Evolutionary conservation across 2,888 invertebrate genomes (phyloP).

Genomic region (Ariolimax columbianus): DNA sequence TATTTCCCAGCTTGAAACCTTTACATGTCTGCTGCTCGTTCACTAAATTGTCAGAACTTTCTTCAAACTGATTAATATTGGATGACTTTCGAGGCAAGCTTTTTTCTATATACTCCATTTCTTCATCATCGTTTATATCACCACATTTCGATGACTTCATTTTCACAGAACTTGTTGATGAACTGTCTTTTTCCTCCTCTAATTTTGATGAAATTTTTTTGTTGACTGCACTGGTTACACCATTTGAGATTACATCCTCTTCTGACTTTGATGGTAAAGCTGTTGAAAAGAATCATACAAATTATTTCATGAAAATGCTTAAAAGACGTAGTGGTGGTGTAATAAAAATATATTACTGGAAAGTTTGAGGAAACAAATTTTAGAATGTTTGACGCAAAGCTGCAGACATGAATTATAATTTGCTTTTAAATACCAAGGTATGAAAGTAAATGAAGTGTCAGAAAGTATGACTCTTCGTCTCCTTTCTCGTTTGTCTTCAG

Average conservation of each 20-base stretch:
- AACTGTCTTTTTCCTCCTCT: conserved; percentile 57
- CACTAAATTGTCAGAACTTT: conserved; percentile 70
- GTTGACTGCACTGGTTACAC: conserved; percentile 64
- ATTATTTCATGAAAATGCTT: not conserved
- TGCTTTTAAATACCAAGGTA: no score
- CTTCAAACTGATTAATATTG: conserved; percentile 74
- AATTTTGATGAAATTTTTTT: conserved; percentile 57
- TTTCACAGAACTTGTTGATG: conserved; percentile 32
- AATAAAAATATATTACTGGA: no score
- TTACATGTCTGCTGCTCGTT: conserved; percentile 72
- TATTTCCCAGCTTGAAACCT: conserved; percentile 68
- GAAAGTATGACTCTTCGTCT: no score
- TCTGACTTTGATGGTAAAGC: conserved; percentile 77
- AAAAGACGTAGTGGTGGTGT: not conserved
- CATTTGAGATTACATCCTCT: conserved; percentile 79
- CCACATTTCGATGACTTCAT: conserved; percentile 53
- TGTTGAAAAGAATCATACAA: conserved; percentile 56
- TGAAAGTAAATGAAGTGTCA: no score
- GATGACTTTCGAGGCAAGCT: conserved; percentile 68
- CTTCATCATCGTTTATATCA: conserved; percentile 71
- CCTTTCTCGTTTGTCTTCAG: no score
- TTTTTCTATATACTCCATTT: conserved; percentile 75
- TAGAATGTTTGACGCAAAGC: no score
- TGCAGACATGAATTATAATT: no score
- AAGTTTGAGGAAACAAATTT: no score